phyloP scores from a whole-genome alignment of 1,140 invertebrate genomes.

The Ceratosolen fusciceps region DNA sequence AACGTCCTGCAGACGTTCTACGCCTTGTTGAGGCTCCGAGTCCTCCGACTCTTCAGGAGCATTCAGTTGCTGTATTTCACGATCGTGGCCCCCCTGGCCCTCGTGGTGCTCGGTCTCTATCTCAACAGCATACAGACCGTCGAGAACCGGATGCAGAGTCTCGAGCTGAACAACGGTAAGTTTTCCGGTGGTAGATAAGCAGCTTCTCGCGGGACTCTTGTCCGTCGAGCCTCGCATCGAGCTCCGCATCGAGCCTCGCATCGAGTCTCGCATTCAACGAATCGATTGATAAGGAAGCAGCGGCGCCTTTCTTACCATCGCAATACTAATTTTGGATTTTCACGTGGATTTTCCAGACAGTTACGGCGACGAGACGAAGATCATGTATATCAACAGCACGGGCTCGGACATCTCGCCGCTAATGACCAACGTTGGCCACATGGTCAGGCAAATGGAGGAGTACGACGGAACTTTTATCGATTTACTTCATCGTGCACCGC shows the following conservation, averaged over 20 bases:
- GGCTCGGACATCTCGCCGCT: conserved; percentile 61
- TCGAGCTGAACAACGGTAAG: conserved; percentile 72
- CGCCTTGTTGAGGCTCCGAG: conserved; percentile 69
- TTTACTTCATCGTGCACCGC: conserved; percentile 74
- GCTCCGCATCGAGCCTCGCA: too few relatives aligned
- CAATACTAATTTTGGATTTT: background rate
- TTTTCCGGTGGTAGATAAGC: background rate
- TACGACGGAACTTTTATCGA: conserved; percentile 78
- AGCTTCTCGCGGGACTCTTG: too few relatives aligned
- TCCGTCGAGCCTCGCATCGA: too few relatives aligned
- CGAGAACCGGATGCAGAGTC: conserved; percentile 75
- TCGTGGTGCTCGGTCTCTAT: conserved; percentile 79
- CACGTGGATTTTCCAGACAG: conserved; percentile 58
- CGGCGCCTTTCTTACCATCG: too few relatives aligned
- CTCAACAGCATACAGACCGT: conserved; percentile 77
- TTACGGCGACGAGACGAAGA: conserved; percentile 60
- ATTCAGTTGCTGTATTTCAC: conserved; percentile 72
- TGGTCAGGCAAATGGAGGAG: conserved; percentile 70
- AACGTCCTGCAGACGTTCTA: conserved; percentile 71
- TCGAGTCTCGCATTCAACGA: too few relatives aligned
- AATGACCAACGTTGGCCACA: conserved; percentile 60
- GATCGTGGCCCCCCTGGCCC: conserved; percentile 73
- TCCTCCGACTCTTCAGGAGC: conserved; percentile 70
- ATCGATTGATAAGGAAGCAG: too few relatives aligned
- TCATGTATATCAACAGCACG: conserved; percentile 64